Base-by-base conservation (phyloP, 1,140 invertebrate species). In the Bemisia tabaci region DNA sequence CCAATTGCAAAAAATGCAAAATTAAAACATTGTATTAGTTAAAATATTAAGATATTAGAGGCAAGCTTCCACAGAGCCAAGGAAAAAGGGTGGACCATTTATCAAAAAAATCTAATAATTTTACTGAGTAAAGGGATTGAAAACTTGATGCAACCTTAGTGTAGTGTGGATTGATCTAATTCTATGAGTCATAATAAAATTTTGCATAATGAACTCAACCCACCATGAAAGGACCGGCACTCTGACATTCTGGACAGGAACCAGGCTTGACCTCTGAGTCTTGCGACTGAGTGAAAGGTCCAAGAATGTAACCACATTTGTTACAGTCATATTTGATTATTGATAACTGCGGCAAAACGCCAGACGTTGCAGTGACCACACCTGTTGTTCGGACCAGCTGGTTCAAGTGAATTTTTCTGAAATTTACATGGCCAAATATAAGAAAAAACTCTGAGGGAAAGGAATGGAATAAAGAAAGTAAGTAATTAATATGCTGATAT, bases 261-360 rank as follows among this genome's bases (percentile, higher is more conserved):
- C 91, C 93, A 1, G 97, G 97, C 74, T 94, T 94, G 0, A 97
- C 88, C 83, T 99, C 97, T 17, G 87, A 80, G 73, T 90, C 90
- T 76, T 98, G 92, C 0, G 87, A 86, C 80, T 99, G 97, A 25
- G 93, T 87, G 78, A 96, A 98, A 0, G 97, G 97, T 2, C 97
- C 97, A 61, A 99, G 79, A 26, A 98, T 82, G 76, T 92, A 97
- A 39, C 89, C 89, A 80, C 97, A 99, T 75, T 95, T 92, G 68
- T 90, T 89, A 83, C 97, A 99, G 77, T 99, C 95, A 77, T 95
- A 99, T 77, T 97, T 98, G 24, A 98, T 89, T 17, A 98, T 81
- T 5, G 91, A 93, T 9, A 99, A 79, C 76, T 99, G 97, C 0
- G 97, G 97, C 24, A 99, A 76, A 21, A 99, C 94, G 17, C 94